Evolutionary conservation across 1,140 invertebrate genomes (phyloP).

Genomic region (Parapsyche elsis): DNA sequence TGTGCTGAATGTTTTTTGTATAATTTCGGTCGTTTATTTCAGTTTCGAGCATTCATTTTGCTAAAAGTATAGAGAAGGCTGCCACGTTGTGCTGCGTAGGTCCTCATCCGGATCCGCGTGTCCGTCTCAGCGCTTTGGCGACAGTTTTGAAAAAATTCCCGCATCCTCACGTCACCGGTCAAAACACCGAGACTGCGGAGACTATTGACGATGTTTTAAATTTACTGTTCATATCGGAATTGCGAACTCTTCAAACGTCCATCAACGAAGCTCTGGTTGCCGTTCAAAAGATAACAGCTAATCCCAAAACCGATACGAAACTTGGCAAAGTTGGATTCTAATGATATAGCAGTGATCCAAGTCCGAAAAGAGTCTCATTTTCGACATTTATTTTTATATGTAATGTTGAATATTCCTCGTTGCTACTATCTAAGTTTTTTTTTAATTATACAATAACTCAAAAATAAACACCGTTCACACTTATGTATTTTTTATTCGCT

Average conservation of each 20-base stretch:
- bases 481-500: too few species aligned
- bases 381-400: background rate
- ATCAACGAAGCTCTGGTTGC: slow-evolving; percentile 95
- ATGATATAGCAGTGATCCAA: background rate
- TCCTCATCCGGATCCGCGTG: slow-evolving; percentile 63
- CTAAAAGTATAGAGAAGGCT: slow-evolving; percentile 76
- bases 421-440: too few species aligned
- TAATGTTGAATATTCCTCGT: background rate
- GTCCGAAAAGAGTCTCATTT: background rate
- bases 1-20: too few species aligned
- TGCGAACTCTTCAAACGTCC: slow-evolving; percentile 90
- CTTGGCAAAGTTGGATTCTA: slow-evolving; percentile 89
- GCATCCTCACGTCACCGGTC: slow-evolving; percentile 86
- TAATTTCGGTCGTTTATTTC: too few species aligned
- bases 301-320: slow-evolving; percentile 96
- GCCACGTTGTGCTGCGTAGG: slow-evolving; percentile 62
- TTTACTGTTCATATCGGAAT: slow-evolving; percentile 90
- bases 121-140: slow-evolving; percentile 73
- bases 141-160: slow-evolving; percentile 81
- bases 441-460: too few species aligned
- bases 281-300: slow-evolving; percentile 92
- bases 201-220: slow-evolving; percentile 79
- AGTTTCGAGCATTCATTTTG: slow-evolving; percentile 88
- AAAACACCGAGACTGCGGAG: slow-evolving; percentile 73
- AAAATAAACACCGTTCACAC: too few species aligned